Conservation (phyloP, 2,888 invertebrate species). For the Meghimatium bilineatum region DNA sequence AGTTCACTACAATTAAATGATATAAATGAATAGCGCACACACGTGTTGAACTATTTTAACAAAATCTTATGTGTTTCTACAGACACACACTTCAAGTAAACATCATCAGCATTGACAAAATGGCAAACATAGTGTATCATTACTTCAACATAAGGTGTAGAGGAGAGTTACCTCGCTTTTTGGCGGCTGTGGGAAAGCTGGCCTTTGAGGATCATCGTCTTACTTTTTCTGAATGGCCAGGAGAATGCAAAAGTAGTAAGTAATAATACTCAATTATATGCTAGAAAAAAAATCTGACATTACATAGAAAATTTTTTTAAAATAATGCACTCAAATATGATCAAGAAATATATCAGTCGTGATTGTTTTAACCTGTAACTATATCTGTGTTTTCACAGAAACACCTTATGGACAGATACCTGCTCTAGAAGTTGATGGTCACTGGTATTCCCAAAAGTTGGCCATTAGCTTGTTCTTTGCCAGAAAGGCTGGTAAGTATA, state of each 20-base stretch:
- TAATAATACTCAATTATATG: neutral
- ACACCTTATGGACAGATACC: conserved; percentile 19
- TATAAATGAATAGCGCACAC: no score
- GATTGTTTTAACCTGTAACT: no score
- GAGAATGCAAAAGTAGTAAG: conserved; percentile 9
- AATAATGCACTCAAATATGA: no score
- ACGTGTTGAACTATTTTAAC: no score
- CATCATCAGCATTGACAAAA: no score
- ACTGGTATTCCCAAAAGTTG: conserved; percentile 1
- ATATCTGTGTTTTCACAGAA: no score
- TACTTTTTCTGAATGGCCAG: neutral
- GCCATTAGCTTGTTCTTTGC: conserved; percentile 19
- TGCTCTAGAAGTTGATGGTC: neutral
- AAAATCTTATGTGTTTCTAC: no score
- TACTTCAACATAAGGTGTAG: conserved; percentile 10
- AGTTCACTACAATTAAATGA: no score
- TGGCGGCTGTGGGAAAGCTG: conserved; percentile 9
- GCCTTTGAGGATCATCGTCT: neutral
- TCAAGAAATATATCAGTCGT: no score
- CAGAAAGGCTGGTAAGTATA: conserved; percentile 13
- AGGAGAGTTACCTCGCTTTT: conserved; percentile 21
- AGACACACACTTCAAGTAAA: no score
- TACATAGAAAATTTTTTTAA: neutral
- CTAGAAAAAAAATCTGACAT: neutral
- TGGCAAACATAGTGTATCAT: neutral